Conservation (phyloP, 2,113 vertebrate species). For the Collichthys lucidus region DNA sequence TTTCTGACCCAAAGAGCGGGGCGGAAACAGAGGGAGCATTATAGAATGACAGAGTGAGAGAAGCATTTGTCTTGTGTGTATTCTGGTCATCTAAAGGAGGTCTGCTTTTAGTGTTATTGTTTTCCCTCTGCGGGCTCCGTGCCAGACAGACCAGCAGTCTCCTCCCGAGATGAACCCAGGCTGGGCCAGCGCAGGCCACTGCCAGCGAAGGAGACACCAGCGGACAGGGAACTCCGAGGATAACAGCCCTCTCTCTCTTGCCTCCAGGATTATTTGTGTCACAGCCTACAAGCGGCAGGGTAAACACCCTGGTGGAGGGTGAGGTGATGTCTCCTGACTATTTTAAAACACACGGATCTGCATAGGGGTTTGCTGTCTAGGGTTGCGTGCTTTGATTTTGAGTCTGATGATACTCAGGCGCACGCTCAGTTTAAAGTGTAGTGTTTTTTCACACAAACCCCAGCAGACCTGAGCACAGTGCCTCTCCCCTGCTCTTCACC, state of each 20-base stretch:
- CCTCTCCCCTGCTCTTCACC: constrained; percentile 52
- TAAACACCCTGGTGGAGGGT: constrained; percentile 35
- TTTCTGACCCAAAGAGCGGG: constrained; percentile 62
- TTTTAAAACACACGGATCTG: constrained; percentile 63
- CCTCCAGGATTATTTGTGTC: constrained; percentile 67
- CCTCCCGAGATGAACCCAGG: constrained; percentile 51
- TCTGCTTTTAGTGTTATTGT: constrained; percentile 72
- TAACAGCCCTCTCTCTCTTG: constrained; percentile 24
- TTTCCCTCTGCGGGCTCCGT: constrained; percentile 51
- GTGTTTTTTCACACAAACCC: constrained; percentile 35
- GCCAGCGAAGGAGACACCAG: constrained; percentile 51
- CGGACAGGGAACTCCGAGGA: constrained; percentile 54
- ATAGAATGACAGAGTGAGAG: constrained; percentile 49
- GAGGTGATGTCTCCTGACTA: constrained; percentile 65
- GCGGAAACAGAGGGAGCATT: constrained; percentile 43
- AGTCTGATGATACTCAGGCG: constrained; percentile 25
- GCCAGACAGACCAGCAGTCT: constrained; percentile 63
- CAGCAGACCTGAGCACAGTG: constrained; percentile 27
- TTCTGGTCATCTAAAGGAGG: constrained; percentile 65
- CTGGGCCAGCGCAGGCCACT: constrained; percentile 42
- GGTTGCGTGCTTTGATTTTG: constrained; percentile 45
- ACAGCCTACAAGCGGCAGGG: constrained; percentile 40
- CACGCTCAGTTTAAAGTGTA: constrained; percentile 14
- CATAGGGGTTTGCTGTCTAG: constrained; percentile 51
- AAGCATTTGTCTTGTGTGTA: constrained; percentile 55